Conservation (phyloP, 2,888 invertebrate species). For the Flexamia atlantica region DNA sequence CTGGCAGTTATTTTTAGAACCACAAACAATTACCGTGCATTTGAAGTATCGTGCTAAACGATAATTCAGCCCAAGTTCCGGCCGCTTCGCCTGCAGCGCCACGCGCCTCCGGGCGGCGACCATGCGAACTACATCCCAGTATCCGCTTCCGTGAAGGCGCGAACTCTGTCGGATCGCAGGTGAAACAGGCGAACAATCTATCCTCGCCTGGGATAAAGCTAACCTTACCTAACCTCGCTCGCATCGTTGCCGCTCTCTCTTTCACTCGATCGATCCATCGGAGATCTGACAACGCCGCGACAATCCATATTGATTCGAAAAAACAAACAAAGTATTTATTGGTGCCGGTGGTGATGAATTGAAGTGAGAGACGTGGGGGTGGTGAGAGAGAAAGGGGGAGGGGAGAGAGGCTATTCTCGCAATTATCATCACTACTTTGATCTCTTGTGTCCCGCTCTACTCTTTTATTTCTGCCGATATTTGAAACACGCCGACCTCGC, state of each 20-base stretch:
- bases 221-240: neutral
- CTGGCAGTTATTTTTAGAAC: too few species aligned
- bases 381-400: slow-evolving; percentile 62
- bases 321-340: slow-evolving; percentile 65
- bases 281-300: slow-evolving; percentile 49
- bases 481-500: neutral
- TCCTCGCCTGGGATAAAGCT: neutral
- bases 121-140: slow-evolving; percentile 15
- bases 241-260: slow-evolving; percentile 9
- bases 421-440: slow-evolving; percentile 40
- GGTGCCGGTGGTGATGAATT: slow-evolving; percentile 55
- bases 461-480: slow-evolving; percentile 1
- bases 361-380: slow-evolving; percentile 61
- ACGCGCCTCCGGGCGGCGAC: neutral
- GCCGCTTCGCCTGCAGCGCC: neutral
- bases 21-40: too few species aligned
- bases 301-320: slow-evolving; percentile 47
- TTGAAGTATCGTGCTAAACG: neutral
- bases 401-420: slow-evolving; percentile 63
- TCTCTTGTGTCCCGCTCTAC: neutral
- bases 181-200: neutral
- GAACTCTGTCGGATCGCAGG: slow-evolving; percentile 16
- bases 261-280: slow-evolving; percentile 5
- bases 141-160: slow-evolving; percentile 20
- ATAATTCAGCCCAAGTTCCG: neutral